Evolutionary conservation across 2,888 invertebrate genomes (phyloP).

Genomic region (Andrena marginata): DNA sequence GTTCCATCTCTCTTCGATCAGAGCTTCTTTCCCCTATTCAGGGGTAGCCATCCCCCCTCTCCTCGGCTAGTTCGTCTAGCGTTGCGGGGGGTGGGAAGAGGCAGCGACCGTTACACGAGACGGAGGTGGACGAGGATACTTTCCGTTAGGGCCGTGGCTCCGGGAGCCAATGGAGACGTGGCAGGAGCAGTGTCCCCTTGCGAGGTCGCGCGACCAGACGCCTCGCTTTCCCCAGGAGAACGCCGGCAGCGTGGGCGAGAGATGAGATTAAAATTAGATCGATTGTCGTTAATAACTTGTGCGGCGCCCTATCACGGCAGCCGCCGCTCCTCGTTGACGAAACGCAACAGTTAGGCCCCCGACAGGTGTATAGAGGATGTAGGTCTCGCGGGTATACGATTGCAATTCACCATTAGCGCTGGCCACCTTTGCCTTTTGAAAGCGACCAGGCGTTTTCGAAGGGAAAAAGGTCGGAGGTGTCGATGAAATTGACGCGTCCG

Average conservation of each 20-base stretch:
- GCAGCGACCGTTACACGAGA: neutral
- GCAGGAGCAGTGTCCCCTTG: constrained; percentile 68
- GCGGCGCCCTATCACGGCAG: constrained; percentile 28
- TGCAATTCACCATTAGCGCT: constrained; percentile 11
- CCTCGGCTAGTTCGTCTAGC: neutral
- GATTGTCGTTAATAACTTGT: constrained; percentile 69
- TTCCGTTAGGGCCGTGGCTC: constrained; percentile 68
- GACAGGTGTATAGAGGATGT: neutral
- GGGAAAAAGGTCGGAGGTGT: constrained; percentile 33
- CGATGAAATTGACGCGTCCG: constrained; percentile 24
- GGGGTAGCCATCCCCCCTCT: neutral
- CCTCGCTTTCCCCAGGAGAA: constrained; percentile 45
- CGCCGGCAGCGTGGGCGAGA: constrained; percentile 60
- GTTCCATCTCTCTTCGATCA: neutral
- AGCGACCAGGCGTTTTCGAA: neutral
- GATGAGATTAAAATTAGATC: constrained; percentile 70
- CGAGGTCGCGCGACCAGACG: constrained; percentile 71
- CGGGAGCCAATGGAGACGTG: constrained; percentile 55
- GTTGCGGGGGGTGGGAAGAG: constrained; percentile 12
- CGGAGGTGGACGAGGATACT: constrained; percentile 51
- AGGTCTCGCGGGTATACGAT: neutral
- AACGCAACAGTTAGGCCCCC: constrained; percentile 60
- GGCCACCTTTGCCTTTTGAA: constrained; percentile 10
- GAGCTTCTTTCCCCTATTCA: neutral
- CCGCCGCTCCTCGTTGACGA: constrained; percentile 26